These are phyloP conservation scores for Ceyx cyanopectus DNA, from an alignment of 2,113 vertebrate genomes.

Conservation along the genomic window DNA sequence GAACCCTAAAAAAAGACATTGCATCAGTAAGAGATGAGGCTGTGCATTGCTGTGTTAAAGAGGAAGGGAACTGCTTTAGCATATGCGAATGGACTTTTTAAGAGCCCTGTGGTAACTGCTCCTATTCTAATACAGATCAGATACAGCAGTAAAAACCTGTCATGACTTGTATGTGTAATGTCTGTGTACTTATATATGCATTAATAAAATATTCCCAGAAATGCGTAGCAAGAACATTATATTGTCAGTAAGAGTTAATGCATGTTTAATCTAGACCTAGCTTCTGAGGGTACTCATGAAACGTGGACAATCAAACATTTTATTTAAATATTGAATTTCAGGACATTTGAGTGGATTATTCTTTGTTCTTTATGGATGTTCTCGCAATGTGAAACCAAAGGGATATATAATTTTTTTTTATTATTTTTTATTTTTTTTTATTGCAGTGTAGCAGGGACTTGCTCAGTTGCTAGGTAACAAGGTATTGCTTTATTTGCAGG, in stretches of 20 bases:
- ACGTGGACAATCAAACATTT: not conserved
- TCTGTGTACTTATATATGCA: not conserved
- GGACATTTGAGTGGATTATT: constrained; percentile 49
- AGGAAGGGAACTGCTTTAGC: constrained; percentile 1
- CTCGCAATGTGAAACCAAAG: constrained; percentile 52
- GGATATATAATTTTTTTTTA: constrained; percentile 13
- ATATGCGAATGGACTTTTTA: not conserved
- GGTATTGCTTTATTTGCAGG: constrained; percentile 80
- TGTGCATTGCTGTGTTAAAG: not conserved
- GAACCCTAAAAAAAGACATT: not conserved
- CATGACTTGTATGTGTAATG: constrained; percentile 4
- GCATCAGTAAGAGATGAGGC: not conserved
- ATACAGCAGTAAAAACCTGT: not conserved
- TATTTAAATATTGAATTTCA: constrained; percentile 57
- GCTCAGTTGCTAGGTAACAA: constrained; percentile 88
- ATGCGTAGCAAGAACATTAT: constrained; percentile 1
- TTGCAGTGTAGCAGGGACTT: constrained; percentile 75
- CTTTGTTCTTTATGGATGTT: constrained; percentile 63
- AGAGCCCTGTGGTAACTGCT: constrained; percentile 20
- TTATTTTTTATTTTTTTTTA: constrained; percentile 19
- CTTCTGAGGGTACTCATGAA: constrained; percentile 4
- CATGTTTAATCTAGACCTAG: constrained; percentile 31
- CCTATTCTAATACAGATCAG: constrained; percentile 15
- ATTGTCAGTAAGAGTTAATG: constrained; percentile 29
- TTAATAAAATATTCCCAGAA: constrained; percentile 40